Conservation (phyloP, 2,888 invertebrate genomes). For the Lottia scabra region DNA sequence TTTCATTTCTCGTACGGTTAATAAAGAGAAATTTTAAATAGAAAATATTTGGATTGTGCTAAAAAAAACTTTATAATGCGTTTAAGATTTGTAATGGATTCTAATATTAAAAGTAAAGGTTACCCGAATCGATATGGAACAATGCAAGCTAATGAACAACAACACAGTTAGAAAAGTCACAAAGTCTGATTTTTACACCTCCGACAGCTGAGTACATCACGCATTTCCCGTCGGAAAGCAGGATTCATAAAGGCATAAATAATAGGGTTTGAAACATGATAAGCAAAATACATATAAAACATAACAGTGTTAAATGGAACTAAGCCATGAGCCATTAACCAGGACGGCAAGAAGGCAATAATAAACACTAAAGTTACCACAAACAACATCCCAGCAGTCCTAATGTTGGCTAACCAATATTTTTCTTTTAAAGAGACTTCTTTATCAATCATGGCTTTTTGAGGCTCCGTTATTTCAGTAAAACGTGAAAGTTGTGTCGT, state of each 20-base stretch:
- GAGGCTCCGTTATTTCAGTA: neutral
- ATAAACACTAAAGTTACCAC: slow-evolving; percentile 67
- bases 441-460: slow-evolving; percentile 23
- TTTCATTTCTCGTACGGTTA: no score
- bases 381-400: slow-evolving; percentile 67
- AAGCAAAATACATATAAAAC: slow-evolving; percentile 67
- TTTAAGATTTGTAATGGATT: no score
- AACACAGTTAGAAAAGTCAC: neutral
- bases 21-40: no score
- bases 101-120: no score
- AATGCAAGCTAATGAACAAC: no score
- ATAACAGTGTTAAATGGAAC: slow-evolving; percentile 53
- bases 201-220: slow-evolving; percentile 26
- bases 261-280: slow-evolving; percentile 68
- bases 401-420: slow-evolving; percentile 59
- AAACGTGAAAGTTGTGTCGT: neutral
- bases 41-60: no score
- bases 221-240: slow-evolving; percentile 62
- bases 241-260: slow-evolving; percentile 69
- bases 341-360: slow-evolving; percentile 64
- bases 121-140: no score
- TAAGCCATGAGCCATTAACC: slow-evolving; percentile 59
- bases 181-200: neutral
- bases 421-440: slow-evolving; percentile 37
- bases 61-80: no score